A percentile compares a stretch with the other conserved stretches of the same genome.
Evolutionary conservation across 2,113 vertebrate species (phyloP).

Genomic region (Lasiurus borealis): DNA sequence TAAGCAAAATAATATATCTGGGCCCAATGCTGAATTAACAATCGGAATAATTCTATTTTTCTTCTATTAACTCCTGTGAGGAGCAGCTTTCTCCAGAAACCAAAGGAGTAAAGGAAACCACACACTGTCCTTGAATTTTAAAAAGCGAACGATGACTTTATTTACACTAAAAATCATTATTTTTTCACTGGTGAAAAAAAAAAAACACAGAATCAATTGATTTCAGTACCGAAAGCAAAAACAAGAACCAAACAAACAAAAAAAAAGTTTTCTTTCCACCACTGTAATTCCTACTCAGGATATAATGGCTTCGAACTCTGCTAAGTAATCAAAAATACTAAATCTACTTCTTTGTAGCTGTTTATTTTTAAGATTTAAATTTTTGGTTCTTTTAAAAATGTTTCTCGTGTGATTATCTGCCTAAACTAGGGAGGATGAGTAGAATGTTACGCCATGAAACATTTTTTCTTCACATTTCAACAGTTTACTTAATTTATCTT

Average conservation of each 20-base stretch:
- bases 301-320: slow-evolving; percentile 58
- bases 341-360: slow-evolving; percentile 49
- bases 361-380: slow-evolving; percentile 58
- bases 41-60: slow-evolving; percentile 63
- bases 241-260: not conserved
- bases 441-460: not conserved
- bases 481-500: slow-evolving; percentile 71
- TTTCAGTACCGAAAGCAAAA: slow-evolving; percentile 19
- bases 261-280: slow-evolving; percentile 49
- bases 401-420: slow-evolving; percentile 62
- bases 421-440: slow-evolving; percentile 52
- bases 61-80: slow-evolving; percentile 69
- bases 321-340: slow-evolving; percentile 73
- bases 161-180: slow-evolving; percentile 75
- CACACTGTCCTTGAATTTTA: slow-evolving; percentile 72
- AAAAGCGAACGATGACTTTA: slow-evolving; percentile 75
- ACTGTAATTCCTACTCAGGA: slow-evolving; percentile 57
- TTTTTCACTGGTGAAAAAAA: slow-evolving; percentile 74
- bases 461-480: slow-evolving; percentile 58
- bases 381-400: slow-evolving; percentile 70
- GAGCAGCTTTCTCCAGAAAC: slow-evolving; percentile 69
- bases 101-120: slow-evolving; percentile 68
- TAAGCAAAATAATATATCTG: slow-evolving; percentile 53
- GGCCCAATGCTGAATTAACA: not conserved
- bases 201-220: slow-evolving; percentile 68